These are phyloP conservation scores for Entelurus aequoreus DNA, from an alignment of 2,113 vertebrate species.

Conservation along the genomic window DNA sequence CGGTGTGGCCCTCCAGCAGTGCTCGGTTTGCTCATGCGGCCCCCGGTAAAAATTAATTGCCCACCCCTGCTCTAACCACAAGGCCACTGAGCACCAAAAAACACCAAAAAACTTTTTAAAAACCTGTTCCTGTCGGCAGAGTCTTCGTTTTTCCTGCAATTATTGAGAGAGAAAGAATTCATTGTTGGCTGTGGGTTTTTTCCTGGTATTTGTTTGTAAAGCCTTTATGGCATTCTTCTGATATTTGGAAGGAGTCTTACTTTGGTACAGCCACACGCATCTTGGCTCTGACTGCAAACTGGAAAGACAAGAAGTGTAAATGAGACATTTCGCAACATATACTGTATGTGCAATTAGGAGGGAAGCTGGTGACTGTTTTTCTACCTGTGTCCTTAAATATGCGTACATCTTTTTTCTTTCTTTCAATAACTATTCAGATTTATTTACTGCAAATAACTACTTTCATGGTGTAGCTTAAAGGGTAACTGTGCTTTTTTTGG, in stretches of 20 bases:
- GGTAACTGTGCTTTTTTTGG: too few species aligned
- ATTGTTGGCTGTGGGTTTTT: neutral
- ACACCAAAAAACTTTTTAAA: neutral
- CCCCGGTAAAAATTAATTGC: too few species aligned
- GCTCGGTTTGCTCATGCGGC: too few species aligned
- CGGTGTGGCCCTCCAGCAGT: too few species aligned
- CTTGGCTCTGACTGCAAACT: slow-evolving; percentile 67
- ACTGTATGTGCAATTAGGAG: neutral
- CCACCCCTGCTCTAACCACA: too few species aligned
- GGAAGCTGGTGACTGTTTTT: neutral
- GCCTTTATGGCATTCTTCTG: slow-evolving; percentile 1
- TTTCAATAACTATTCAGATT: too few species aligned
- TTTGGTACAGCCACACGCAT: slow-evolving; percentile 69
- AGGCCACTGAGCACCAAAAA: neutral
- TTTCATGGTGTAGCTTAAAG: too few species aligned
- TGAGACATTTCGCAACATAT: neutral
- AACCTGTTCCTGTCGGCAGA: slow-evolving; percentile 65
- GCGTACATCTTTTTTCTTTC: neutral
- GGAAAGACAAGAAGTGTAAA: slow-evolving; percentile 29
- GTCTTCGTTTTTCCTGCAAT: slow-evolving; percentile 49
- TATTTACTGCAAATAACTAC: too few species aligned
- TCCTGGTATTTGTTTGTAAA: neutral
- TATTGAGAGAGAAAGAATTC: slow-evolving; percentile 2
- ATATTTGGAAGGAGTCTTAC: slow-evolving; percentile 48
- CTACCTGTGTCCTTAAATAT: neutral